Conservation (phyloP, 2,797 vertebrate genomes). For the Picus viridis region DNA sequence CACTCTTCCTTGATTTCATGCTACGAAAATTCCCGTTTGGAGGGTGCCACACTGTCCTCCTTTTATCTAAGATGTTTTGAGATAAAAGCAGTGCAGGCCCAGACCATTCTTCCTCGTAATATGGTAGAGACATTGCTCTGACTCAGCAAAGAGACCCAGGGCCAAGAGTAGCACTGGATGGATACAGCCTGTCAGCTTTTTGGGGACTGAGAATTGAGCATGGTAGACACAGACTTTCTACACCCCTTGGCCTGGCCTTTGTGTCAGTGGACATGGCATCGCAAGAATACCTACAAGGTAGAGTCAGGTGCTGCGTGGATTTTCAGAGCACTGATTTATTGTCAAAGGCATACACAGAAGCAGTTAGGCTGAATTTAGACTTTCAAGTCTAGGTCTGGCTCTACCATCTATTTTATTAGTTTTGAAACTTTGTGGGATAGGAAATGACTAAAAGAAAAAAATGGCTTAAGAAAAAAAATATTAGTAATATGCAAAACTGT, state of each 20-base stretch:
- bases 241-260: not conserved
- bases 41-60: not conserved
- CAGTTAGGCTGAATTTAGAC: not conserved
- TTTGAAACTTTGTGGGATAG: not conserved
- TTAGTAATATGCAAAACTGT: not conserved
- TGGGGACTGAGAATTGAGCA: not conserved
- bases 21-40: not conserved
- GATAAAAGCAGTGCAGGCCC: not conserved
- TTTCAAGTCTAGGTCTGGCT: not conserved
- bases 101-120: not conserved
- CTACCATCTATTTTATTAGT: not conserved
- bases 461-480: not conserved
- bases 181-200: not conserved
- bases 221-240: not conserved
- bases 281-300: not conserved
- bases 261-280: accelerated
- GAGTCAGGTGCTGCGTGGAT: not conserved
- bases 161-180: not conserved
- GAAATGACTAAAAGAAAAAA: not conserved
- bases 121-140: accelerated
- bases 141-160: not conserved
- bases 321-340: not conserved
- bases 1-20: not conserved
- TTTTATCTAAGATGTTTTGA: not conserved
- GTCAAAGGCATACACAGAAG: not conserved